Evolutionary conservation across 1,140 invertebrate genomes (phyloP), one percentile per base, ranked within the genome.

Genomic region (Potamilus streckersoni): DNA sequence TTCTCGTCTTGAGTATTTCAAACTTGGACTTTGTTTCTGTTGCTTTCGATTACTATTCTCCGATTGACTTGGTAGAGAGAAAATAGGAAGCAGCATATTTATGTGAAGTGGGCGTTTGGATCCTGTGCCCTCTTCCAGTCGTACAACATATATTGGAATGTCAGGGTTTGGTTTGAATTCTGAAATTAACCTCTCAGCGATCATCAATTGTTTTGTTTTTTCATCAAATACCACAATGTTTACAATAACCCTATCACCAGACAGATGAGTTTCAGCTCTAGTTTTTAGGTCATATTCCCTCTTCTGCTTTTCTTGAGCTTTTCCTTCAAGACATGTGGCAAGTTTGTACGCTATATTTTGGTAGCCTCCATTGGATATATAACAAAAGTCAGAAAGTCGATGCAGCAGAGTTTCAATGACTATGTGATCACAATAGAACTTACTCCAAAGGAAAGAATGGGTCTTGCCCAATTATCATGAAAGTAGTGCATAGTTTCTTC

Each of bases 121-220:
- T 31, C 1, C 1, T 31, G 2, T 31, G 27, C 27, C 27, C 27
- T 31, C 27, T 31, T 31, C 27, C 27, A 2, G 4, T 31, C 27
- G 27, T 31, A 31, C 1, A 31, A 31, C 27, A 31, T 31, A 31
- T 31, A 31, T 4, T 31, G 27, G 27, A 31, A 31, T 31, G 3
- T 31, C 27, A 1, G 27, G 27, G 27, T 31, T 31, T 31, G 27
- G 27, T 31, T 27, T 27, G 27, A 27, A 27, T 27, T 27, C 27
- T 27, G 2, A 27, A 2, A 27, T 27, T 27, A 27, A 2, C 27
- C 27, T 27, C 27, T 27, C 27, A 27, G 1, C 2, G 27, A 27
- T 79, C 77, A 5, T 61, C 67, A 19, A 79, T 69, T 20, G n/a
- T 75, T 79, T 20, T 79, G 73, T 63, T 74, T 79, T 79, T n/a